Conservation (phyloP, 2,888 invertebrate genomes). For the Drosophila antonietae region DNA sequence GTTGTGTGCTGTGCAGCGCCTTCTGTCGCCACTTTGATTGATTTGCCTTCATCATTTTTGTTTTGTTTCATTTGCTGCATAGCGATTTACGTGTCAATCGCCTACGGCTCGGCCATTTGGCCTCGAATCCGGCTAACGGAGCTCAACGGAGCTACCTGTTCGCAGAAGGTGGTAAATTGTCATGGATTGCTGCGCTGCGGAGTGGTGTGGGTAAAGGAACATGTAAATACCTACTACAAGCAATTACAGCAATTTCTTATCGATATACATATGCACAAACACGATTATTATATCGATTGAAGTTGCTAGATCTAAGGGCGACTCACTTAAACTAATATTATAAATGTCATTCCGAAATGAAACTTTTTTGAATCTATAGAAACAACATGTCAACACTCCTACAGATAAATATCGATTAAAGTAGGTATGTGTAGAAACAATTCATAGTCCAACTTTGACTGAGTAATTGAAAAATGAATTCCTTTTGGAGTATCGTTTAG, state of each 20-base stretch:
- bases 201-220: neutral
- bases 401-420: neutral
- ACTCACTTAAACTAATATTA: neutral
- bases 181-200: neutral
- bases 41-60: conserved; percentile 44
- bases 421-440: no score
- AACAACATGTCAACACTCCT: neutral
- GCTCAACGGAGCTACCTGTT: neutral
- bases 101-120: conserved; percentile 25
- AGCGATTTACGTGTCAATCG: conserved; percentile 72
- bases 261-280: neutral
- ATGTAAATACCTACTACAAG: neutral
- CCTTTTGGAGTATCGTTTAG: no score
- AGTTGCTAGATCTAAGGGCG: neutral
- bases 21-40: conserved; percentile 70
- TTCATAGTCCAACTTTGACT: no score
- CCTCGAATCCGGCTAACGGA: conserved; percentile 13
- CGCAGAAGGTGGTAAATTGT: conserved; percentile 10
- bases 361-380: neutral
- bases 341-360: neutral
- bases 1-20: conserved; percentile 28
- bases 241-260: neutral
- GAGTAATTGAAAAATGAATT: no score
- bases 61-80: conserved; percentile 26
- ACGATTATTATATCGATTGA: neutral